Conservation (phyloP, 37 sponge, comb jelly and placozoan genomes). For the Lycopodina hypogea region DNA sequence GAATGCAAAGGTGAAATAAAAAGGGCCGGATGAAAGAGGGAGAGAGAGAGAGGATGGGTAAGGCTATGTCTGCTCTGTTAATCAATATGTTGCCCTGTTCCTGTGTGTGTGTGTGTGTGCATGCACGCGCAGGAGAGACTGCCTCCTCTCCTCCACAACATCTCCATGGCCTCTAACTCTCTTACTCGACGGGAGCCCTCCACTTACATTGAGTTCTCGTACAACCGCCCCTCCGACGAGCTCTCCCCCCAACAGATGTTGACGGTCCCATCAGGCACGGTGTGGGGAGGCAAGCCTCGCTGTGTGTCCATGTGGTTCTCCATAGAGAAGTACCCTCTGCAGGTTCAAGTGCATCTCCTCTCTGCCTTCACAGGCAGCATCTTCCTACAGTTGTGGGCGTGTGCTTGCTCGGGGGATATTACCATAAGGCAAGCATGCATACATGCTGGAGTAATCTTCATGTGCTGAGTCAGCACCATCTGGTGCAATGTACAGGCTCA, state of each 20-base stretch:
- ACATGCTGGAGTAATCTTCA: too few species aligned
- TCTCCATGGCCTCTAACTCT: constrained; percentile 9
- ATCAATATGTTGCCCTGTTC: too few species aligned
- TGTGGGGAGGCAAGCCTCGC: constrained; percentile 31
- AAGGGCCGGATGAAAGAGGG: too few species aligned
- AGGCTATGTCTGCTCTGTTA: too few species aligned
- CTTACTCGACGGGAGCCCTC: constrained; percentile 34
- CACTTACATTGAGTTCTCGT: constrained; percentile 57
- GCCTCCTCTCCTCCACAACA: constrained; percentile 29
- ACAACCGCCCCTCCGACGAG: constrained; percentile 15
- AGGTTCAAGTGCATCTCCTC: constrained; percentile 49
- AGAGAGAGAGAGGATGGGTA: too few species aligned
- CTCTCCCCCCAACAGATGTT: constrained; percentile 33
- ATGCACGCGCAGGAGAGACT: constrained; percentile 28
- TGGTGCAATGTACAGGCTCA: too few species aligned
- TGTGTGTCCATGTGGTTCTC: constrained; percentile 70
- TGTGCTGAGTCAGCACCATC: too few species aligned
- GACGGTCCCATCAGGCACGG: constrained; percentile 27
- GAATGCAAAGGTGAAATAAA: too few species aligned
- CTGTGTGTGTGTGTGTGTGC: background rate
- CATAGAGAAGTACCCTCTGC: constrained; percentile 51
- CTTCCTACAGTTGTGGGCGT: constrained; percentile 68
- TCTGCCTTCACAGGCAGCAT: constrained; percentile 27
- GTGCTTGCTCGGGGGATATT: constrained; percentile 61
- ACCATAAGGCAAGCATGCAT: constrained; percentile 54